Conservation (phyloP, 2,797 vertebrate genomes). For the Myotis vivesi region DNA sequence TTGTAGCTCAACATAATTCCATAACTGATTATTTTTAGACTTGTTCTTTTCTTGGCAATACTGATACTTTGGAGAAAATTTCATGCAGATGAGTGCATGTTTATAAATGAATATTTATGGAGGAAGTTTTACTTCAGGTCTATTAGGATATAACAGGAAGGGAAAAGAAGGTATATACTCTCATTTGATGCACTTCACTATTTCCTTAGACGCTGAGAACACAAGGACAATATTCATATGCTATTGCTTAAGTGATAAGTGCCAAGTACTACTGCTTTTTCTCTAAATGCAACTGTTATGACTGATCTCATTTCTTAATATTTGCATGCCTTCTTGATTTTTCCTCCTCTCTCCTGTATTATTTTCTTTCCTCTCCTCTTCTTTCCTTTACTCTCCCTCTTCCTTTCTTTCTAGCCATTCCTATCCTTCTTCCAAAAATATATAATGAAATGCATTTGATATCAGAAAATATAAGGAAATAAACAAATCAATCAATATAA, state of each 20-base stretch:
- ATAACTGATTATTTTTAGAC: slow-evolving; percentile 6
- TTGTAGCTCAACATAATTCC: neutral
- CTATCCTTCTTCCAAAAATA: neutral
- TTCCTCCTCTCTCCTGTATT: neutral
- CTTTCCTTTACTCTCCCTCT: neutral
- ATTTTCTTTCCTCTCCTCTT: neutral
- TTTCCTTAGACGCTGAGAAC: neutral
- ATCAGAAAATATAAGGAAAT: neutral
- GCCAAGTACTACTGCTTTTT: neutral
- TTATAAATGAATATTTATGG: neutral
- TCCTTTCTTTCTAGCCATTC: neutral
- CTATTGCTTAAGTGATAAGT: neutral
- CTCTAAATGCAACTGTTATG: neutral
- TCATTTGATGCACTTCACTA: neutral
- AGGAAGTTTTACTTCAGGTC: neutral
- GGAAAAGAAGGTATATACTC: neutral
- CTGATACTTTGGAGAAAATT: neutral
- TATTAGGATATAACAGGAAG: neutral
- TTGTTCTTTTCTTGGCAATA: neutral
- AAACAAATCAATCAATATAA: neutral
- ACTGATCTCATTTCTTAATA: neutral
- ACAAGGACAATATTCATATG: neutral
- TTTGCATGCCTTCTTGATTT: neutral
- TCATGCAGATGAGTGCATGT: neutral
- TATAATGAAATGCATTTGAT: neutral